phyloP scores from a whole-genome alignment of 92 coral and sea anemone species.

The Palythoa grandiflora region DNA sequence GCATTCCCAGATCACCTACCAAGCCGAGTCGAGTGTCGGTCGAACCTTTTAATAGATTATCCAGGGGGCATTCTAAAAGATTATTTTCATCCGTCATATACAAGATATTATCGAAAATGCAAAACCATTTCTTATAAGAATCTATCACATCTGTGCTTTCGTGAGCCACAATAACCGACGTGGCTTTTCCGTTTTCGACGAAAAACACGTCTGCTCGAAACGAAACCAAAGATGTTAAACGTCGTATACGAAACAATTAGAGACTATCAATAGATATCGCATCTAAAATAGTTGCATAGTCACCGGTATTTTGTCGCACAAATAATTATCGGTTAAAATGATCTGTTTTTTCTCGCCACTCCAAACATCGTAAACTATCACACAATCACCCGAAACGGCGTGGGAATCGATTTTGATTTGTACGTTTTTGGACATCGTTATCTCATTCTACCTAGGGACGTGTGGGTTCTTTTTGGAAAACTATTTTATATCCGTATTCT shows the following conservation, averaged over 20 bases:
- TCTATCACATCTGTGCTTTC: background rate
- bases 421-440: background rate
- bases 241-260: background rate
- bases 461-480: no score
- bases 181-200: background rate
- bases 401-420: background rate
- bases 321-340: background rate
- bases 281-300: background rate
- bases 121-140: background rate
- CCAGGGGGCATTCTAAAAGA: background rate
- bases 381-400: background rate
- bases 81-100: background rate
- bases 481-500: no score
- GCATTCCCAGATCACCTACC: background rate
- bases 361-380: background rate
- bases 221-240: background rate
- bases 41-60: background rate
- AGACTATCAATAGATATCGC: background rate
- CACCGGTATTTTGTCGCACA: background rate
- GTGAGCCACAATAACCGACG: background rate
- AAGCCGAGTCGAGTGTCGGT: no score
- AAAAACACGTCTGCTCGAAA: background rate
- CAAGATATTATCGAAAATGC: background rate
- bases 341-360: background rate
- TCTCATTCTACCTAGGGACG: no score